These are phyloP conservation scores for Pasiphila rectangulata DNA, from an alignment of 2,888 invertebrate species.

Conservation along the genomic window DNA sequence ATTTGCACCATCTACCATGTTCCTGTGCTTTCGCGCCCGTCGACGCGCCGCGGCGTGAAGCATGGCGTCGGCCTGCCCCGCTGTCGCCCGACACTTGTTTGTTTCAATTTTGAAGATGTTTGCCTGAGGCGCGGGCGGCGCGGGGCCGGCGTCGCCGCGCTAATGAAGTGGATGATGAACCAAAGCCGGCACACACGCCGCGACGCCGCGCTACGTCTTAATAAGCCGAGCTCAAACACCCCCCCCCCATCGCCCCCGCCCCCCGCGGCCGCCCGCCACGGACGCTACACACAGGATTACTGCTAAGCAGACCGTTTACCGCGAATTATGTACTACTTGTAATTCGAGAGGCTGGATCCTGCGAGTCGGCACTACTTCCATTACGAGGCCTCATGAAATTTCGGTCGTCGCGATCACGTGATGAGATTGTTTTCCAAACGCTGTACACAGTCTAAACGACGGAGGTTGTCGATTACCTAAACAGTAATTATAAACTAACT, in stretches of 20 bases:
- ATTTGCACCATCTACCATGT: no score
- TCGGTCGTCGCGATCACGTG: no score
- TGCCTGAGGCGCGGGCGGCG: not conserved
- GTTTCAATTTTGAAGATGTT: conserved; percentile 3
- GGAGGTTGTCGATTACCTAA: no score
- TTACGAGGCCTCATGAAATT: no score
- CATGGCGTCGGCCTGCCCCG: no score
- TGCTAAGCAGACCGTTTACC: conserved; percentile 13
- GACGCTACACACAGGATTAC: conserved; percentile 12
- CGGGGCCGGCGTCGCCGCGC: not conserved
- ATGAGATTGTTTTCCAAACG: no score
- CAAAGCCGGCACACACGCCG: conserved; percentile 11
- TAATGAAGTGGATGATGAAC: conserved; percentile 13
- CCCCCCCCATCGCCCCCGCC: not conserved
- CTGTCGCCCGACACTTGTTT: no score
- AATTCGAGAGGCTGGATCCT: conserved; percentile 7
- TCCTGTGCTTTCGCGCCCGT: no score
- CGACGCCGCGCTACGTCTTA: conserved; percentile 6
- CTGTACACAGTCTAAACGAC: no score
- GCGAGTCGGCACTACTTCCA: no score
- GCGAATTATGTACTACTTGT: conserved; percentile 6
- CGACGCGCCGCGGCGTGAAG: no score
- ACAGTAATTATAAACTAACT: no score
- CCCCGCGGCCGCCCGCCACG: not conserved
- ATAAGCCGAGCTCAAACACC: conserved; percentile 9